Evolutionary conservation across 1,140 invertebrate genomes (phyloP), one percentile per base, ranked within the genome.

Genomic region (Saxidomus purpurata): DNA sequence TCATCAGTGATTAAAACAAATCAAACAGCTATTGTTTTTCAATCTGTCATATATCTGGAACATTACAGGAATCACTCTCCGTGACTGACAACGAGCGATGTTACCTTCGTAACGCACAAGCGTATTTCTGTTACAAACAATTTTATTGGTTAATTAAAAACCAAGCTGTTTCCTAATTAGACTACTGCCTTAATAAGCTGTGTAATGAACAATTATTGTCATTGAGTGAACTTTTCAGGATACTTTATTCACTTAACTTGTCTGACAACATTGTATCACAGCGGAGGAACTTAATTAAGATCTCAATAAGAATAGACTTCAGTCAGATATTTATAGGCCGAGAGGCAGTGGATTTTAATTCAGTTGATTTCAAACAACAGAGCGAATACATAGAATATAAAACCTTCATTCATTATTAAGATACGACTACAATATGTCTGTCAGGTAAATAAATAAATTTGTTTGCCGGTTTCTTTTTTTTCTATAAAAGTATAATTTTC

Each of bases 61-160:
- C 38, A 38, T 55, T 36, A 55, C 76, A 79, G 47, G 49, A 77
- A 77, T 77, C 74, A 77, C 74, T 77, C 74, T 49, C 76, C 76
- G 47, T 79, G 76, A 79, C 43, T 52, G 28, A 34, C 31, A 79
- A 52, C 49, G 3, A 38, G 25, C 19, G 13, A 19, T 71, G 67
- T 71, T 38, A 63, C 15, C 59, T 63, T 25, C 25, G 59, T 63
- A 63, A 63, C 59, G 59, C 59, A 63, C 59, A 28, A 28, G 59
- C 59, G 25, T 25, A 63, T 9, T 63, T 71, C 31, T n/a, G 67
- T 15, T 28, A n/a, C 67, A 17, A 40, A 19, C 67, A 22, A 36
- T 40, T 17, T 71, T 1, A 71, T 36, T 40, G 67, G 15, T 1
- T 71, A 71, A 36, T 36, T 71, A 40, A 71, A 38, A 59, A 8